Base-by-base conservation (phyloP, 2,888 invertebrate species). In the Dascillus cervinus region DNA sequence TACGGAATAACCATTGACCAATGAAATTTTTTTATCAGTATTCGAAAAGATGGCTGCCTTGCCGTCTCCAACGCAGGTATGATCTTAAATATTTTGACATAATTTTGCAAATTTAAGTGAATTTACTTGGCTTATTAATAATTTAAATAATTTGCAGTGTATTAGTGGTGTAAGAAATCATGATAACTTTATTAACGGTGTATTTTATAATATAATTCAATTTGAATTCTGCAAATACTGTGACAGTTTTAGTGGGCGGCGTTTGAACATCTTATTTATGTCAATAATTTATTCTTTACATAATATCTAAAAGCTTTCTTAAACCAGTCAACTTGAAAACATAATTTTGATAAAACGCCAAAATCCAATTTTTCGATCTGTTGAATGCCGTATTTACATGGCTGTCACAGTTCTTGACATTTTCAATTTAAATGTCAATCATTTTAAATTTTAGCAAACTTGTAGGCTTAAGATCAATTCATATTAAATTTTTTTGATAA, bases 61-160 rank as follows among this genome's bases (percentile, higher is more conserved):
- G 79, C 83, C 82, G 71, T 83, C 82, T 73, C 82, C 83, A 71
- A 81, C 81, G 69, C 82, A 82, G 82, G 82, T 83, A 80, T 69
- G 68, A 52, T 44, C 40, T 29, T 48, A 47, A 55, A 56, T 54
- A 43, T 50, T 52, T 50, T 42, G 43, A 47, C 35, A 44, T 35
- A 49, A 43, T 46, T 46, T 43, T 37, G 30, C 39, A 36, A 44
- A 43, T 48, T 37, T 35, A 35, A 39, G 35, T 24, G 25, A 21
- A 25, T 19, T 28, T 29, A 26, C 22, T 10, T 24, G 17, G 8
- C 20, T 21, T 15, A 20, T 17, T 8, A 17, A 17, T 17, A 17
- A 8, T 17, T 17, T 17, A 17, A 17, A 17, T 8, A 8, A 17
- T 17, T n/a, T n/a, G n/a, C n/a, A n/a, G n/a, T n/a, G n/a, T n/a